Evolutionary conservation across 2,888 invertebrate genomes (phyloP).

Genomic region (Ennomos quercinarius): DNA sequence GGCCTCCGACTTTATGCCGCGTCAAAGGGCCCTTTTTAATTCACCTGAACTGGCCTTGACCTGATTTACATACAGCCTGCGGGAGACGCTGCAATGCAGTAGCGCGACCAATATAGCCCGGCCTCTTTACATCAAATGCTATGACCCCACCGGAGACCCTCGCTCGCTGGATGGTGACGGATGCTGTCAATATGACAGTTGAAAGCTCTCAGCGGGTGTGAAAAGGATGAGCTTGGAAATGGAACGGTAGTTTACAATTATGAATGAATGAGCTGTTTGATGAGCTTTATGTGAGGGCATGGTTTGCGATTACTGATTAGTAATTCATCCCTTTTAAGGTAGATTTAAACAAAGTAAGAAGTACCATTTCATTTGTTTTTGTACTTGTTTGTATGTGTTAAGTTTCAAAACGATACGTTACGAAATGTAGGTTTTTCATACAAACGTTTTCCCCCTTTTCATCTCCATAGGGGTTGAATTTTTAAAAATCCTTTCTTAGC

Average conservation of each 20-base stretch:
- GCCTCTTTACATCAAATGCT: constrained; percentile 38
- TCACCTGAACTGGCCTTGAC: constrained; percentile 57
- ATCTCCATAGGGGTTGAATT: too few species aligned
- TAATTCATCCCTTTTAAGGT: too few species aligned
- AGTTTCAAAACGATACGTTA: too few species aligned
- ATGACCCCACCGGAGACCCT: constrained; percentile 23
- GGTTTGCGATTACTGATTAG: too few species aligned
- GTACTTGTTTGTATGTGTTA: too few species aligned
- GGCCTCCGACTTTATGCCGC: constrained; percentile 7
- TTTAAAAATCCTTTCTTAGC: too few species aligned
- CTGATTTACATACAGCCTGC: constrained; percentile 60
- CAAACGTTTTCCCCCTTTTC: too few species aligned
- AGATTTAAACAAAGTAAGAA: too few species aligned
- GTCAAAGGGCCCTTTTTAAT: constrained; percentile 44
- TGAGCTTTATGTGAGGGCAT: constrained; percentile 10
- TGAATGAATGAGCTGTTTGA: constrained; percentile 39
- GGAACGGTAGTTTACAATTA: constrained; percentile 44
- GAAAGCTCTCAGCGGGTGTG: constrained; percentile 56
- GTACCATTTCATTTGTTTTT: too few species aligned
- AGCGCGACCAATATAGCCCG: constrained; percentile 47
- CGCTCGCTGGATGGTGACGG: constrained; percentile 42
- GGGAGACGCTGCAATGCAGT: constrained; percentile 63
- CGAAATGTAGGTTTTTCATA: too few species aligned
- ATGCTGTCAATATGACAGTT: constrained; percentile 64
- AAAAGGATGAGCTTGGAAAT: constrained; percentile 47